Evolutionary conservation across 2,797 vertebrate species (phyloP), one percentile per base, ranked within the genome.

Genomic region (Helarctos malayanus): DNA sequence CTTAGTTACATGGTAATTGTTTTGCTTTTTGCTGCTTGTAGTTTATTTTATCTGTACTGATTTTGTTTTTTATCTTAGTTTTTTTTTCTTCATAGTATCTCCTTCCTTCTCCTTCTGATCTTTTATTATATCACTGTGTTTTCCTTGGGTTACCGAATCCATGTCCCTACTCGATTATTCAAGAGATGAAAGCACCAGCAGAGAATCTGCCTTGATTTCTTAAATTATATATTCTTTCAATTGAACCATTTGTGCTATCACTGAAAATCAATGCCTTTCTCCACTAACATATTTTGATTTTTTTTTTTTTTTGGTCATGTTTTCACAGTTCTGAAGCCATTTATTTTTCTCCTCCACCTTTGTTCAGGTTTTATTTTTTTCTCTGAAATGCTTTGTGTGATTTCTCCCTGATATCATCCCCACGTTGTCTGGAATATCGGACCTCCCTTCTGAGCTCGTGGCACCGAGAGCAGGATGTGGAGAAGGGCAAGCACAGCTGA

Each of bases 211-310:
- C 35, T 80, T 82, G 14, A n/a, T 61, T 93, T 52, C 56, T 94
- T 76, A 1, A 8, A 56, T 18, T 78, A n/a, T 5, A 12, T 78
- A 76, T 45, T 85, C 21, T 90, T 86, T 61, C 80, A 65, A 29
- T 18, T 76, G 35, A 29, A 45, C 41, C 59, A 35, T 90, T 7
- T 78, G 13, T 73, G 2, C 35, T 47, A 32, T 19, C 18, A 61
- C 94, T 94, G 78, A 45, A 93, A 95, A 89, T 35, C 38, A 57
- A 76, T 47, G 27, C 27, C 35, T 75, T 91, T 96, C 15, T 75
- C 52, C 11, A 69, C 35, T 91, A 63, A 27, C 1, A 59, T n/a
- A 47, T 89, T 94, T 92, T 88, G 3, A 73, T 73, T 27, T 41
- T 38, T 68, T 65, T 65, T 69, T 82, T 56, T 65, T 63, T 69